A percentile compares a stretch with the other conserved stretches of the same genome.
Evolutionary conservation across 2,113 vertebrate genomes (phyloP).

Genomic region (Recurvirostra avosetta): DNA sequence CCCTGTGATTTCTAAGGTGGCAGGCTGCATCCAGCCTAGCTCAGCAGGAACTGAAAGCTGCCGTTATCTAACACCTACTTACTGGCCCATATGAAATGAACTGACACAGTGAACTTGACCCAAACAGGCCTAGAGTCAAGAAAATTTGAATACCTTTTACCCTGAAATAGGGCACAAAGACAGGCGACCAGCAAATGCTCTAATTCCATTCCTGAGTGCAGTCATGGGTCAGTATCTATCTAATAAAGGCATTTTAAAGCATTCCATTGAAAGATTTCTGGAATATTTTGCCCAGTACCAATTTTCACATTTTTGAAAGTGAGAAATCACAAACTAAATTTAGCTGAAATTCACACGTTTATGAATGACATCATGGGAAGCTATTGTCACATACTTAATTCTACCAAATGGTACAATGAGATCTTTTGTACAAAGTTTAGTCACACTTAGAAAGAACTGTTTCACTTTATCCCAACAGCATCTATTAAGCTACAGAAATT

Average conservation of each 20-base stretch:
- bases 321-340: neutral
- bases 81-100: neutral
- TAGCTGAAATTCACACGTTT: neutral
- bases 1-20: neutral
- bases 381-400: neutral
- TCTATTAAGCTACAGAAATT: neutral
- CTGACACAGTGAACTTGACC: neutral
- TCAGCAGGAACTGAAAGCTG: neutral
- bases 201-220: neutral
- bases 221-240: fast-evolving
- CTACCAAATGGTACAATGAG: neutral
- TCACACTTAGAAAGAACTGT: neutral
- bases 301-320: neutral
- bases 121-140: neutral
- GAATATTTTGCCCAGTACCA: neutral
- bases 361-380: neutral
- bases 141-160: neutral
- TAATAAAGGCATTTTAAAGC: neutral
- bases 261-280: neutral
- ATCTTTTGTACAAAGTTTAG: neutral
- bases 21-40: neutral
- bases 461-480: neutral
- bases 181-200: neutral
- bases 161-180: neutral
- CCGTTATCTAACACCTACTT: neutral